phyloP scores from a whole-genome alignment of 2,888 invertebrate genomes.

The Junonia oenone region DNA sequence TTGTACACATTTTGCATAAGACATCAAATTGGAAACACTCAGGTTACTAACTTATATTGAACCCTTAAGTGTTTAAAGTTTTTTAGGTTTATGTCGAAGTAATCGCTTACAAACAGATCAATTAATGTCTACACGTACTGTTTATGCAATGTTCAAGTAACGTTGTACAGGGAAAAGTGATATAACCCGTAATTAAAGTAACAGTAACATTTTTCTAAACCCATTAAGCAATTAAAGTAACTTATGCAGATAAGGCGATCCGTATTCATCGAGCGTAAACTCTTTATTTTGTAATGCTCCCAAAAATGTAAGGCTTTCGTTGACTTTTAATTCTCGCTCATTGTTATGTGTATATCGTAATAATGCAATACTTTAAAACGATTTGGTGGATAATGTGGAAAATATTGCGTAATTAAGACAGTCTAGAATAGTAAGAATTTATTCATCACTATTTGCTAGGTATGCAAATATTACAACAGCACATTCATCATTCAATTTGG shows the following conservation, averaged over 20 bases:
- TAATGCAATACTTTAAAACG: not conserved
- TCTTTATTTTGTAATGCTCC: constrained; percentile 20
- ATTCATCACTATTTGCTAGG: too few relatives aligned
- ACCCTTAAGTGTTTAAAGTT: too few relatives aligned
- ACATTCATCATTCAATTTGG: too few relatives aligned
- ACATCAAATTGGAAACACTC: too few relatives aligned
- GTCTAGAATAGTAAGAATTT: too few relatives aligned
- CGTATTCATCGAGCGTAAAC: constrained; percentile 27
- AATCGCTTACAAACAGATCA: not conserved
- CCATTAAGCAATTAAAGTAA: constrained; percentile 18
- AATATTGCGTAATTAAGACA: too few relatives aligned
- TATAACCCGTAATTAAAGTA: constrained; percentile 14
- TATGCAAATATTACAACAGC: too few relatives aligned
- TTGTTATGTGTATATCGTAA: constrained; percentile 4
- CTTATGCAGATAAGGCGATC: constrained; percentile 17
- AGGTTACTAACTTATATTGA: too few relatives aligned
- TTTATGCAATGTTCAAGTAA: constrained; percentile 18
- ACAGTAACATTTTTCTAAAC: constrained; percentile 15
- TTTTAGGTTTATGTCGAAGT: too few relatives aligned
- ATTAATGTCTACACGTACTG: not conserved
- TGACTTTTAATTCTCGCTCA: constrained; percentile 18
- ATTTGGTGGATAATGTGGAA: not conserved
- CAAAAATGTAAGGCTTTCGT: constrained; percentile 17
- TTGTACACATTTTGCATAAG: too few relatives aligned
- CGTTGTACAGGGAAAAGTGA: constrained; percentile 13